Conservation (phyloP, 2,797 vertebrate genomes). For the Gymnothorax reevesii region DNA sequence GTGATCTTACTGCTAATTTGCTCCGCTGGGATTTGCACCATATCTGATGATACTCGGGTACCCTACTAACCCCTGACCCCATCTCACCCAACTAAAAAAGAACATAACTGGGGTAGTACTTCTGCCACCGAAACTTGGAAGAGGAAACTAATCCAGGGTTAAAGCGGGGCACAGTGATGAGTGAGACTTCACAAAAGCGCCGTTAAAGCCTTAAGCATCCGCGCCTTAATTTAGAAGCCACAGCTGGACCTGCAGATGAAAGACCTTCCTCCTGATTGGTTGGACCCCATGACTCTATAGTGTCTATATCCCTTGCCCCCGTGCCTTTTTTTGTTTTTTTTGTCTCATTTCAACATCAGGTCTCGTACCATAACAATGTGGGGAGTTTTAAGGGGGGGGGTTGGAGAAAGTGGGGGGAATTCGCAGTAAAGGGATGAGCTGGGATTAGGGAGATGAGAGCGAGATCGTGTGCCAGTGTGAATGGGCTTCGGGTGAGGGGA, state of each 20-base stretch:
- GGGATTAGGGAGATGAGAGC: constrained; percentile 63
- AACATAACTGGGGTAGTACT: constrained; percentile 51
- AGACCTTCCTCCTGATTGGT: constrained; percentile 12
- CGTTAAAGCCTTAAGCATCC: constrained; percentile 41
- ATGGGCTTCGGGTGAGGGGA: constrained; percentile 20
- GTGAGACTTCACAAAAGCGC: constrained; percentile 67
- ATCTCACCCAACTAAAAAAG: background rate
- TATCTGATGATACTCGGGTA: constrained; percentile 61
- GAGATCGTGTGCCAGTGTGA: constrained; percentile 26
- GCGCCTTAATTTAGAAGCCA: constrained; percentile 67
- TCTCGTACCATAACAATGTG: constrained; percentile 50
- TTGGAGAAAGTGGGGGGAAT: constrained; percentile 23
- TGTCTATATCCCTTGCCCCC: constrained; percentile 32
- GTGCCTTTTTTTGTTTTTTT: background rate
- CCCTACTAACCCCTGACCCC: no score
- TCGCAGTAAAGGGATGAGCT: constrained; percentile 66
- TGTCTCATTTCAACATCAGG: constrained; percentile 42
- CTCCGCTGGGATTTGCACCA: constrained; percentile 55
- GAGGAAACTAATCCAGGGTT: constrained; percentile 74
- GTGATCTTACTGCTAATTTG: constrained; percentile 46
- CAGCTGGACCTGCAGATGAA: constrained; percentile 60
- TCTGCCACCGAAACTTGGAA: constrained; percentile 67
- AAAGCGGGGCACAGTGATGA: constrained; percentile 70
- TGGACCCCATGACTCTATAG: constrained; percentile 39
- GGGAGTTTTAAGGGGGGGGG: background rate